Percentiles rank a stretch among this genome's conserved stretches.
Conservation (phyloP, 37 sponge, comb jelly and placozoan genomes). For the Mnemiopsis leidyi region DNA sequence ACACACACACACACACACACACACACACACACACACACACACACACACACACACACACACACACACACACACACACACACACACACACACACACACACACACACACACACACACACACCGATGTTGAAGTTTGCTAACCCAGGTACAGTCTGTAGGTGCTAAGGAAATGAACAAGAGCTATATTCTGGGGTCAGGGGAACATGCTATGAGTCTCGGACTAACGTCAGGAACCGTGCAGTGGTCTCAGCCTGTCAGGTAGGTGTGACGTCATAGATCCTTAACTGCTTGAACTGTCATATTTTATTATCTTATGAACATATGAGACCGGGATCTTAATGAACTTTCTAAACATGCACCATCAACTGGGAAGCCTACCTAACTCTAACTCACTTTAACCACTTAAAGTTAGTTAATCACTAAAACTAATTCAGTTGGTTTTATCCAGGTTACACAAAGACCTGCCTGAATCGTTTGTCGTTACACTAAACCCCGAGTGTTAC, state of each 20-base stretch:
- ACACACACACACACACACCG: too few species aligned
- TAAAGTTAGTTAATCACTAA: too few species aligned
- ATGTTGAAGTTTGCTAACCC: too few species aligned
- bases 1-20: not conserved
- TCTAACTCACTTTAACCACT: too few species aligned
- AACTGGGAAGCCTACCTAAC: too few species aligned
- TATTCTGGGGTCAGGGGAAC: not conserved
- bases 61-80: not conserved
- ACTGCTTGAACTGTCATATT: too few species aligned
- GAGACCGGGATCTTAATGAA: too few species aligned
- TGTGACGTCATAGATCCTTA: not conserved
- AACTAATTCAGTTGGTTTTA: too few species aligned
- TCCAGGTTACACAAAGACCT: constrained; percentile 40
- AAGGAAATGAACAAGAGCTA: not conserved
- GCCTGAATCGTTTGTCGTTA: not conserved
- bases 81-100: not conserved
- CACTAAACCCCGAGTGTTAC: not conserved
- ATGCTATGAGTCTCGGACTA: constrained; percentile 1
- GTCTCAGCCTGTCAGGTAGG: constrained; percentile 47
- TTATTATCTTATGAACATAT: too few species aligned
- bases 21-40: not conserved
- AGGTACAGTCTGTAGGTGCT: not conserved
- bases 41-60: not conserved
- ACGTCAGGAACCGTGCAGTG: not conserved
- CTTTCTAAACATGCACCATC: too few species aligned